Percentiles rank a stretch among this genome's conserved stretches.
phyloP scores from a whole-genome alignment of 2,797 vertebrate species.

The Pseudocheirus occidentalis region DNA sequence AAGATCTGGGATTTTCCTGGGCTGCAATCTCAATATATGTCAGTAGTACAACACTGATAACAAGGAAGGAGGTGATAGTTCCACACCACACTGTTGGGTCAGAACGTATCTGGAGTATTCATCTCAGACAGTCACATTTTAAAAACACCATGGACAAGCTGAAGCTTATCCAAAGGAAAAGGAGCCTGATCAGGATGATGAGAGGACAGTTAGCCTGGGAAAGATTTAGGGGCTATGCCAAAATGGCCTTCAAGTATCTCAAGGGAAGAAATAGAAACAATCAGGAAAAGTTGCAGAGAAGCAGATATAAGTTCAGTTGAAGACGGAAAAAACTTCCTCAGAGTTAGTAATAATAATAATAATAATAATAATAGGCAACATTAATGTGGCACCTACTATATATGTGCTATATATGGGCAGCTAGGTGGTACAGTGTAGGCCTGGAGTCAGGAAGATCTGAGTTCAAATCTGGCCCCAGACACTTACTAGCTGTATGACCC shows the following conservation, averaged over 20 bases:
- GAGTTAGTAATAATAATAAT: too few relatives aligned
- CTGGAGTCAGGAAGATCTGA: not conserved
- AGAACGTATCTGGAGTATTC: not conserved
- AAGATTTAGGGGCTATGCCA: not conserved
- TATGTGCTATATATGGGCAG: not conserved
- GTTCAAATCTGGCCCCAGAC: not conserved
- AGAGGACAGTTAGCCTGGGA: not conserved
- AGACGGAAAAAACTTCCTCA: not conserved
- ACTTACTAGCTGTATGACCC: not conserved
- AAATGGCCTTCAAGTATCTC: not conserved
- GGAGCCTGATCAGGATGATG: not conserved
- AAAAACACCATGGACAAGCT: not conserved
- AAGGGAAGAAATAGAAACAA: not conserved
- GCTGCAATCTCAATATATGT: not conserved
- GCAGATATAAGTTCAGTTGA: not conserved
- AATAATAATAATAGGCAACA: not conserved
- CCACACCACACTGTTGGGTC: not conserved
- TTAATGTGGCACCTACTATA: not conserved
- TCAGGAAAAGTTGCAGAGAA: not conserved
- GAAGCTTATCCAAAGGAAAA: not conserved
- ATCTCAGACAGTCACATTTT: not conserved
- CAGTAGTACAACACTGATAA: not conserved
- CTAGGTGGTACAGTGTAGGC: not conserved
- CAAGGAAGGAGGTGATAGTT: not conserved
- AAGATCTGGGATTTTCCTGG: not conserved